Base-by-base conservation (phyloP, 2,113 vertebrate genomes). In the Oriolus oriolus region DNA sequence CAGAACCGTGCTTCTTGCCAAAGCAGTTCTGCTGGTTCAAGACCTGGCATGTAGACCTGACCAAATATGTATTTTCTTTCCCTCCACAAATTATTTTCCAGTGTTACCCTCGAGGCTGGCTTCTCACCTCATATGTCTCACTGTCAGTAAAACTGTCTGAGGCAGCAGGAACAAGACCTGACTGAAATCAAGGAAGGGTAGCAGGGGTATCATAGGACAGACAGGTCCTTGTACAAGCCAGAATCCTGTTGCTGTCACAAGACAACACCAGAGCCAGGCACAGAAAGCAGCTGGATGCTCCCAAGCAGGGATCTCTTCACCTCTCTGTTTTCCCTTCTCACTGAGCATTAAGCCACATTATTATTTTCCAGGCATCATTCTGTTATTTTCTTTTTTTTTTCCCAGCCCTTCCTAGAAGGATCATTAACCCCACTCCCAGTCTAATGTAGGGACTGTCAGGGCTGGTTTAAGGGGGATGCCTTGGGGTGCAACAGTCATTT, bases 11-110 rank as follows among this genome's bases (percentile, higher is more conserved):
- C 50, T 93, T 68, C 64, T 64, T 88, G 59, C 82, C 94, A 85
- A 74, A 93, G 89, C 35, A 77, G 9, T 54, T 73, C 85, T 79
- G 42, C 78, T 91, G 59, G 59, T 95, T 96, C 93, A 95, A 93
- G 90, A 95, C 16, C 54, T 91, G 74, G 82, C 83, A 66, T 11
- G 75, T 66, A 93, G 63, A 69, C 33, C 45, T 87, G 68, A 63
- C 75, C 54, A 94, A 82, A 88, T 39, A 80, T 2, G 8, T 56
- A 39, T 37, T 82, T 84, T 65, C 33, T 87, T 87, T 49, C 42
- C 50, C 33, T 61, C 21, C 30, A 37, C 42, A 85, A 77, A 91
- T 89, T 77, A 88, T 70, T 83, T 89, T 71, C 45, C 82, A 75
- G 22, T n/a, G 19, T 73, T 87, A 42, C 18, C 57, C 70, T 87